Evolutionary conservation across 2,113 vertebrate species (phyloP), one percentile per base, ranked within the genome.

Genomic region (Galemys pyrenaicus): DNA sequence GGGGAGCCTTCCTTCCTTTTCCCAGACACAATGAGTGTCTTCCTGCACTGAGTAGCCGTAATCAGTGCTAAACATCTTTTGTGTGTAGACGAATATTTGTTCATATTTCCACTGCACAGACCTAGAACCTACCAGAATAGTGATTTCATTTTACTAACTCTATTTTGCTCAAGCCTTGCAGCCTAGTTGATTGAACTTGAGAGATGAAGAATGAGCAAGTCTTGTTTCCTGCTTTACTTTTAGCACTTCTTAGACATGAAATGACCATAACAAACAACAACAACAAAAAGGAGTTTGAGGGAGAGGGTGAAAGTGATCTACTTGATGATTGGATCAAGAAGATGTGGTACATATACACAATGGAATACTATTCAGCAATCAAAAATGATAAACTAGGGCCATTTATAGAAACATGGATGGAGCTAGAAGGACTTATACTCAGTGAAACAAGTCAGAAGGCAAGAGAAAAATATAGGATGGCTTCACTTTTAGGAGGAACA

Each of bases 111-210:
- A 16, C 58, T 82, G 87, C 32, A 92, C 28, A 64, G n/a, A 68
- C 24, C 82, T 54, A 87, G 82, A 74, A 64, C 79, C 28, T 41
- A 32, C 60, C 37, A 71, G 16, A 32, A 41, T 13, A 73, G 65
- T 68, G 15, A 60, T 78, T 93, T 95, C 71, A 26, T 32, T 91
- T 85, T 49, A 62, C 74, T 64, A 13, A 68, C 71, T 87, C 56
- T 71, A 3, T 71, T 37, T 62, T 19, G 4, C 8, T 37, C 20
- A 32, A 2, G 11, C 26, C 24, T 70, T 35, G 17, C 58, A 49
- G 20, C 8, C 37, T 16, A 51, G 37, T 73, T 73, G 37, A 9
- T 35, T 5, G 46, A 74, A 75, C 58, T 49, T 17, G 58, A 62
- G 82, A 84, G 12, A 74, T 4, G 9, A 79, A 56, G 56, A 32